phyloP scores from a whole-genome alignment of 2,888 invertebrate genomes.

The Andrena minutula region DNA sequence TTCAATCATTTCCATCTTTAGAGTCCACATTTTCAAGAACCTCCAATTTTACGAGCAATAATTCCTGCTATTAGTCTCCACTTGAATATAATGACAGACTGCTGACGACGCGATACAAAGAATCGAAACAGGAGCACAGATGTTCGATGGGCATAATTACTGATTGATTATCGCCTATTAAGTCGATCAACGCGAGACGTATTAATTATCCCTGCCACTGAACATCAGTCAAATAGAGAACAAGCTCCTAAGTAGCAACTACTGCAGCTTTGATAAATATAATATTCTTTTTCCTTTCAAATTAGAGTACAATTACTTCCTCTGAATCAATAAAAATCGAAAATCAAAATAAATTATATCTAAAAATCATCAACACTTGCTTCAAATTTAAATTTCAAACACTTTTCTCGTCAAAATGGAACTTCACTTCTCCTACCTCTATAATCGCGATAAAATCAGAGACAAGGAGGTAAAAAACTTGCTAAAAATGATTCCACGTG shows the following conservation, averaged over 20 bases:
- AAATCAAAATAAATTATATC: too few species aligned
- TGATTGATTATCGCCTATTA: slow-evolving; percentile 77
- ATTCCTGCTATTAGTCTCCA: background rate
- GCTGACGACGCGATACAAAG: background rate
- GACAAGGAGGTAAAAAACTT: background rate
- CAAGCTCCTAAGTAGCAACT: slow-evolving; percentile 2
- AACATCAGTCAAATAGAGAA: background rate
- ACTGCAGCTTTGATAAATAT: background rate
- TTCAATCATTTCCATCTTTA: too few species aligned
- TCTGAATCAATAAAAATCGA: too few species aligned
- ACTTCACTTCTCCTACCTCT: too few species aligned
- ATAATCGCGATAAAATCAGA: too few species aligned
- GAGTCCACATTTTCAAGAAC: too few species aligned
- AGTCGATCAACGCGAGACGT: slow-evolving; percentile 49
- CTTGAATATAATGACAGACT: background rate
- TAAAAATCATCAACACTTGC: too few species aligned
- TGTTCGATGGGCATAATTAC: slow-evolving; percentile 58
- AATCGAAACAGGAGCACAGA: slow-evolving; percentile 33
- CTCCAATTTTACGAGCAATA: background rate
- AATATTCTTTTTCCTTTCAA: too few species aligned
- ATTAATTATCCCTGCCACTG: slow-evolving; percentile 36
- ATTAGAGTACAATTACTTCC: too few species aligned
- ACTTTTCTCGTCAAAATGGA: too few species aligned
- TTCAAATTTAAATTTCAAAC: too few species aligned
- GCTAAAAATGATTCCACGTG: background rate